Evolutionary conservation across 35 echinoderm and acorn worm species (phyloP), one percentile per base, ranked within the genome.

Genomic region (Stichopus chloronotus): DNA sequence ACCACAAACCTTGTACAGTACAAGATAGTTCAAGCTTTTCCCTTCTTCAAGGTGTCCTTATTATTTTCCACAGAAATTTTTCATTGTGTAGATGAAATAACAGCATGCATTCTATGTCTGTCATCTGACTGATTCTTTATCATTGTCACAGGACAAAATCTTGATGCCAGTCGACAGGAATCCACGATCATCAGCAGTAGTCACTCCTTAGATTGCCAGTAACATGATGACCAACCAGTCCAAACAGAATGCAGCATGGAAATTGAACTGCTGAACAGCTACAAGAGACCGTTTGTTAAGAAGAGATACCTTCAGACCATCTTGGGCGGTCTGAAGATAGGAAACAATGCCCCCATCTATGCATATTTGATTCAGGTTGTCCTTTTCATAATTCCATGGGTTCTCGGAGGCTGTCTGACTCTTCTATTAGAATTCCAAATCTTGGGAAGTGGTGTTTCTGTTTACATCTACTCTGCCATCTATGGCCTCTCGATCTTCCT

Each of bases 261-360:
- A 61, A 93, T 98, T 17, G 94, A 95, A 84, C 68, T 98, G 23
- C 92, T 96, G 21, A 96, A 95, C 71, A 94, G 95, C 25, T 99
- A 99, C 95, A 99, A 99, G 63, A 92, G 63, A 63, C 79, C 92
- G 16, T 99, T 99, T 71, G 94, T 99, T 72, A 90, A 91, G 87
- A 99, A 99, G 84, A 71, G 95, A 58, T 95, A 96, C 58, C 88
- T 87, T 8, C 95, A 99, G 56, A 99, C 97, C 13, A 53, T 96
- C 22, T 90, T 96, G 5, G 97, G 97, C 53, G 97, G 95, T 63
- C 81, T 99, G 43, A 93, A 90, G 72, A 71, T 93, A 7, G 93
- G 91, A n/a, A 83, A 87, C 76, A 88, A 93, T 83, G 95, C 94
- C 88, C 97, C 97, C 60, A 72, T 74, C 13, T 99, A 96, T 68